Evolutionary conservation across 2,113 vertebrate genomes (phyloP).

Genomic region (Thinocorus orbignyianus): DNA sequence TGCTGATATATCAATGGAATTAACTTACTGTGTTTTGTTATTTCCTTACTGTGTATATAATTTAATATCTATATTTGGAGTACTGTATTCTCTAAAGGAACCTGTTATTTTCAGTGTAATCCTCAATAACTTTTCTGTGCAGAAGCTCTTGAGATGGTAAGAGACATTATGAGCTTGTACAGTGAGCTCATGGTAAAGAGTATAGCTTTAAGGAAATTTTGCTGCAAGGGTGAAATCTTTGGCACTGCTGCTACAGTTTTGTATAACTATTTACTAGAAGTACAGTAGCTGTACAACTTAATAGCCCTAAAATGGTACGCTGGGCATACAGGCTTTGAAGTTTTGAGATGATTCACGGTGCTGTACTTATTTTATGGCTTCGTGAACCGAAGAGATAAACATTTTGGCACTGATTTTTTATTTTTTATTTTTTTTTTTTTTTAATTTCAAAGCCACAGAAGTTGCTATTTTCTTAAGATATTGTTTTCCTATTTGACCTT

Average conservation of each 20-base stretch:
- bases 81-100: not conserved
- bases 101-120: not conserved
- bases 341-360: constrained; percentile 53
- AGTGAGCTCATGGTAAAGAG: not conserved
- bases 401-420: not conserved
- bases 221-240: not conserved
- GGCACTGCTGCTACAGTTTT: constrained; percentile 7
- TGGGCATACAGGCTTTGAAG: constrained; percentile 68
- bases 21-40: not conserved
- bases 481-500: constrained; percentile 53
- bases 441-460: constrained; percentile 38
- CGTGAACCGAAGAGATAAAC: constrained; percentile 65
- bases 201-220: constrained; percentile 17
- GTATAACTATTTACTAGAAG: constrained; percentile 69
- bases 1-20: not conserved
- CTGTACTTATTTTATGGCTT: constrained; percentile 64
- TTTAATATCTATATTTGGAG: not conserved
- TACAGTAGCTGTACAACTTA: constrained; percentile 63
- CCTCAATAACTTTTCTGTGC: not conserved
- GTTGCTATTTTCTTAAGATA: constrained; percentile 44
- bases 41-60: not conserved
- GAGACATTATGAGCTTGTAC: fast-evolving
- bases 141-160: not conserved
- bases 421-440: not conserved
- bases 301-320: constrained; percentile 60